phyloP scores from a whole-genome alignment of 2,888 invertebrate species.

The Lycocerus yunnanus region DNA sequence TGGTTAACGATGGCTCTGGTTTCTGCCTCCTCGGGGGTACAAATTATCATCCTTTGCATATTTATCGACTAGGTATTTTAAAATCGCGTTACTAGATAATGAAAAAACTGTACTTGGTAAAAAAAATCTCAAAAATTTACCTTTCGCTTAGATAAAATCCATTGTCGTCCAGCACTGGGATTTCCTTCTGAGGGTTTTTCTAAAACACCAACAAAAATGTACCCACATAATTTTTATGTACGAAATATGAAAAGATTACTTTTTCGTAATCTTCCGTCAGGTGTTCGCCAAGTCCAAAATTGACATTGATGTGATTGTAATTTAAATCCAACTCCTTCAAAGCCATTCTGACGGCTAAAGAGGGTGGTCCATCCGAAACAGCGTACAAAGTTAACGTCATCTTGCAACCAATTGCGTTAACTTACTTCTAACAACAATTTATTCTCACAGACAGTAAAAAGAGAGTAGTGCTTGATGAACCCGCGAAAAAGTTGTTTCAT shows the following conservation, averaged over 20 bases:
- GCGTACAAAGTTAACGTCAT: constrained; percentile 70
- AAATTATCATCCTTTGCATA: constrained; percentile 67
- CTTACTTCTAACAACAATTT: background rate
- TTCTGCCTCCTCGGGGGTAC: constrained; percentile 74
- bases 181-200: constrained; percentile 80
- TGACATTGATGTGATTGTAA: constrained; percentile 68
- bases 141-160: constrained; percentile 81
- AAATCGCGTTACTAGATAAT: constrained; percentile 61
- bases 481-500: background rate
- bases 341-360: constrained; percentile 72
- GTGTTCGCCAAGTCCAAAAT: constrained; percentile 74
- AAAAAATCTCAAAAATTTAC: constrained; percentile 38
- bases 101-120: background rate
- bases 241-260: constrained; percentile 55
- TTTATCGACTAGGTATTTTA: constrained; percentile 77
- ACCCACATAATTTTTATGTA: no score
- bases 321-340: constrained; percentile 68
- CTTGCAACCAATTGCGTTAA: background rate
- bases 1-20: constrained; percentile 78
- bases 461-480: background rate
- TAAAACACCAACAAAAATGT: constrained; percentile 55
- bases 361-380: constrained; percentile 79
- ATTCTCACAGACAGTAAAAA: no score
- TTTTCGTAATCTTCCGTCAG: constrained; percentile 71
- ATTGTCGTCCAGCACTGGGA: constrained; percentile 78